phyloP scores from a whole-genome alignment of 1,140 invertebrate species.

The Drosophila kepulauana region DNA sequence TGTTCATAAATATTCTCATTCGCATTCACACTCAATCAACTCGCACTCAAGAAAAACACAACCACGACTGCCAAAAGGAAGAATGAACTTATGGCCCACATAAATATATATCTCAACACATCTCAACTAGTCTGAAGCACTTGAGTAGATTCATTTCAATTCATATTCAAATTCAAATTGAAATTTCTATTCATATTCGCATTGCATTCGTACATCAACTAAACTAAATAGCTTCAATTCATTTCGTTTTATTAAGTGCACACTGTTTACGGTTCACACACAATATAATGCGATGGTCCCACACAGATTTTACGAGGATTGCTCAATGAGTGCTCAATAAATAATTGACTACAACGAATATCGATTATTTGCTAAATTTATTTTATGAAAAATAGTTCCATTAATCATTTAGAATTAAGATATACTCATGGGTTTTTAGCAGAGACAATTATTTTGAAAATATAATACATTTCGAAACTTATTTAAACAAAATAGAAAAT shows the following conservation, averaged over 20 bases:
- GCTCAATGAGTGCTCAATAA: background rate
- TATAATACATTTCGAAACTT: too few species aligned
- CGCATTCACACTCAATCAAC: conserved; percentile 25
- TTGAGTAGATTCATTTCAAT: conserved; percentile 28
- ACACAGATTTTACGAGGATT: conserved; percentile 25
- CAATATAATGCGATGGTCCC: conserved; percentile 38
- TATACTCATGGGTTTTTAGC: too few species aligned
- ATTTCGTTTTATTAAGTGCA: conserved; percentile 62
- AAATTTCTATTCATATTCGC: conserved; percentile 23
- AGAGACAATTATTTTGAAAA: too few species aligned
- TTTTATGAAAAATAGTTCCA: too few species aligned
- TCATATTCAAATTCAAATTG: conserved; percentile 22
- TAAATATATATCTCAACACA: conserved; percentile 1
- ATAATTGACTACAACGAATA: background rate
- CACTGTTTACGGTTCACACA: conserved; percentile 38
- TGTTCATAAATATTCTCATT: background rate
- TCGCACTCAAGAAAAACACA: background rate
- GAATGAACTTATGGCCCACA: conserved; percentile 22
- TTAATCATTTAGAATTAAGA: too few species aligned
- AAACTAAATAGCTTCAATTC: conserved; percentile 65
- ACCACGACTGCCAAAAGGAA: conserved; percentile 11
- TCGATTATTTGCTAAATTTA: too few species aligned
- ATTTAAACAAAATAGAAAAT: too few species aligned
- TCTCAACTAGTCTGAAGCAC: conserved; percentile 5
- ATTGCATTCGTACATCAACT: background rate